Evolutionary conservation across 2,888 invertebrate genomes (phyloP).

Genomic region (Lycophotia porphyrea): DNA sequence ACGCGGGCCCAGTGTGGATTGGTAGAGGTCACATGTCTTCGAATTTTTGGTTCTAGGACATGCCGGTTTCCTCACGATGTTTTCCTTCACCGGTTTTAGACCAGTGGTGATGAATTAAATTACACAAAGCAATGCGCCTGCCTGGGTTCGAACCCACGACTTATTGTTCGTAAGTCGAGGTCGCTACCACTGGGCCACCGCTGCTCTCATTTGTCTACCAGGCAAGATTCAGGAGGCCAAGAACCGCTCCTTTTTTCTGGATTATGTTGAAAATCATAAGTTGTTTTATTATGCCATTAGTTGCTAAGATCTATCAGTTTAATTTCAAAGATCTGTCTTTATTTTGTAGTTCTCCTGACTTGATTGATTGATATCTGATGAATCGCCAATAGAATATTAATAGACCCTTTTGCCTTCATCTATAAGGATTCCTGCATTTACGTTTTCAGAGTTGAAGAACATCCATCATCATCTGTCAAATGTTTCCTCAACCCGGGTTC

Average conservation of each 20-base stretch:
- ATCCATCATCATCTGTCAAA: background rate
- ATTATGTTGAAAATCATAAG: background rate
- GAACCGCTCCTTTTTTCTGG: background rate
- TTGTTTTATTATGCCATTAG: background rate
- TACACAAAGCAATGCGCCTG: too few species aligned
- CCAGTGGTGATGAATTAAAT: too few species aligned
- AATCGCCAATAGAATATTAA: constrained; percentile 28
- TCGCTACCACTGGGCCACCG: too few species aligned
- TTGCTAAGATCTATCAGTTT: background rate
- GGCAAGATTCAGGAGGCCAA: background rate
- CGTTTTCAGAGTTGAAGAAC: background rate
- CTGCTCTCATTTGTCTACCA: too few species aligned
- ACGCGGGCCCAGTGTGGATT: too few species aligned
- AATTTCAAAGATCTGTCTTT: background rate
- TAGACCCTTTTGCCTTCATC: background rate
- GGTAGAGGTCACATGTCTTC: too few species aligned
- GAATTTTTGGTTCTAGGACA: too few species aligned
- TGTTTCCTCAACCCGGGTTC: background rate
- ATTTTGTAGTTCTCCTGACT: background rate
- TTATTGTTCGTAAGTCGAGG: too few species aligned
- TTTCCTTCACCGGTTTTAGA: too few species aligned
- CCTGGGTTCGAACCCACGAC: too few species aligned
- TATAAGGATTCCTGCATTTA: constrained; percentile 2
- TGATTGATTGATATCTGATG: constrained; percentile 38
- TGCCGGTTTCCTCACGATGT: too few species aligned